Percentiles rank a stretch among this genome's conserved stretches.
Evolutionary conservation across 2,113 vertebrate genomes (phyloP).

Genomic region (Brachyhypopomus gauderio): DNA sequence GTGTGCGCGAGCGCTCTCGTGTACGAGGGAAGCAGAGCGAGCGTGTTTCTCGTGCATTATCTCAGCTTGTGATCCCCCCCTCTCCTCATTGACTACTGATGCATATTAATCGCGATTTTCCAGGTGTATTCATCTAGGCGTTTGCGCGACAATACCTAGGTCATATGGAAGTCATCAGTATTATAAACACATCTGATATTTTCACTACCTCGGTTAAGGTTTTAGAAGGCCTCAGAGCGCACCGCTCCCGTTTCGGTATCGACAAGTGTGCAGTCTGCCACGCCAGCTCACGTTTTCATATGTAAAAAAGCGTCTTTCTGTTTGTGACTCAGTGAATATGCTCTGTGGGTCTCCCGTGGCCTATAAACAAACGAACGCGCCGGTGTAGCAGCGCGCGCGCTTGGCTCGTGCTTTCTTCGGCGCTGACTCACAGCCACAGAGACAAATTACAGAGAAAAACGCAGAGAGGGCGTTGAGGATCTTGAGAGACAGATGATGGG

Average conservation of each 20-base stretch:
- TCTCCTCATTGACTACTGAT: constrained; percentile 39
- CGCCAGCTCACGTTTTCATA: background rate
- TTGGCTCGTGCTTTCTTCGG: constrained; percentile 47
- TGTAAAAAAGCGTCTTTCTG: constrained; percentile 10
- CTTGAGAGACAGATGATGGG: constrained; percentile 37
- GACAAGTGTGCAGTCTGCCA: background rate
- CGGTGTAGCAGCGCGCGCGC: constrained; percentile 42
- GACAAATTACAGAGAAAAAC: constrained; percentile 57
- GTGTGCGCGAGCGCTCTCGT: constrained; percentile 41
- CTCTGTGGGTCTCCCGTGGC: constrained; percentile 45
- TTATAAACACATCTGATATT: background rate
- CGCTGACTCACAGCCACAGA: constrained; percentile 59
- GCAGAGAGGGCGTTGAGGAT: constrained; percentile 44
- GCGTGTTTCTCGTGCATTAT: constrained; percentile 35
- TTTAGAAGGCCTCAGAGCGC: background rate
- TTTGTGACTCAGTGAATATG: constrained; percentile 20
- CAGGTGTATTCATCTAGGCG: constrained; percentile 18
- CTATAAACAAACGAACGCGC: constrained; percentile 62
- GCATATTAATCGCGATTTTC: constrained; percentile 45
- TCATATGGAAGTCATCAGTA: background rate
- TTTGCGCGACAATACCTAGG: background rate
- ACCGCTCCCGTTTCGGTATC: background rate
- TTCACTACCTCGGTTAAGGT: no score
- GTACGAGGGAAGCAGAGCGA: constrained; percentile 52
- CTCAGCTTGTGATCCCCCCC: background rate